A percentile compares a stretch with the other conserved stretches of the same genome.
These are phyloP conservation scores for Hydrolagus colliei DNA, from an alignment of 2,797 vertebrate species.

Conservation along the genomic window DNA sequence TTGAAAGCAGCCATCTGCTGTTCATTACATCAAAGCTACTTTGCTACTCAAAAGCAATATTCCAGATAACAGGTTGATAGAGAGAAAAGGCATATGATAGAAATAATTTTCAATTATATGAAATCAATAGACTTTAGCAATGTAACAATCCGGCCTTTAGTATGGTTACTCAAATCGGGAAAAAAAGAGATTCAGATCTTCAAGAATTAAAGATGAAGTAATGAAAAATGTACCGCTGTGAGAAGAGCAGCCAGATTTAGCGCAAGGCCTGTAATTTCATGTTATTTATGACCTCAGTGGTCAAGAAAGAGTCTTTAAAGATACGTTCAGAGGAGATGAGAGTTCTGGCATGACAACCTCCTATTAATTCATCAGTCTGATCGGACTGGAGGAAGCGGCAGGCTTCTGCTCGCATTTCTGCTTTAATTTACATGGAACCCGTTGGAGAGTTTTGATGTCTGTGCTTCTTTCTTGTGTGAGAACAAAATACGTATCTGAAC, in stretches of 20 bases:
- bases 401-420: not conserved
- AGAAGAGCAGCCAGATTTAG: not conserved
- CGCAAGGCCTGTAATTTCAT: not conserved
- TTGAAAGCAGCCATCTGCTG: not conserved
- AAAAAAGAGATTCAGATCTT: not conserved
- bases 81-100: not conserved
- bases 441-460: not conserved
- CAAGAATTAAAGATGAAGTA: not conserved
- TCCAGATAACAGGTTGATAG: not conserved
- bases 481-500: not conserved
- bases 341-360: not conserved
- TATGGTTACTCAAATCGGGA: not conserved
- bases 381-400: not conserved
- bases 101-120: slow-evolving; percentile 3
- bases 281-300: not conserved
- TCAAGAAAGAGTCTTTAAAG: not conserved
- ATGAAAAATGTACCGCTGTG: not conserved
- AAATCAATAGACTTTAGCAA: slow-evolving; percentile 14
- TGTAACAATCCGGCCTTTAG: not conserved
- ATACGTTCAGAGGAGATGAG: not conserved
- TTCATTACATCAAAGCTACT: not conserved
- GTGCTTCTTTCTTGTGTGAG: not conserved
- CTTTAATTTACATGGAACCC: not conserved
- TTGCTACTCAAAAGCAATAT: not conserved
- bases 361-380: not conserved